These are phyloP conservation scores for Vanessa tameamea DNA, from an alignment of 1,140 invertebrate genomes.

Conservation along the genomic window DNA sequence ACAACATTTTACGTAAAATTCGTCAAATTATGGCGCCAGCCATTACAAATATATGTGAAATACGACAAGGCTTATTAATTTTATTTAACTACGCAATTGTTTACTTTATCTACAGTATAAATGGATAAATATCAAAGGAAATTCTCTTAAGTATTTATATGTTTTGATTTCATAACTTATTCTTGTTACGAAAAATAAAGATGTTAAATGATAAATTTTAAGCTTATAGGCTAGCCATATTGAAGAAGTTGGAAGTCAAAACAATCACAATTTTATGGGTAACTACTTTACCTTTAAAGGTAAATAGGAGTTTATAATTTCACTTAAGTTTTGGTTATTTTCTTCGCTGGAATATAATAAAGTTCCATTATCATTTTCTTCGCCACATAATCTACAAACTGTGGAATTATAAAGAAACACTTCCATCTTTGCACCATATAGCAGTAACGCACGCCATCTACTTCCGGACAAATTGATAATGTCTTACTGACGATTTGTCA, in stretches of 20 bases:
- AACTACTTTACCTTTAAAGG: constrained; percentile 84
- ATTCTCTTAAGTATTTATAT: constrained; percentile 1
- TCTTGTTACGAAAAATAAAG: constrained; percentile 45
- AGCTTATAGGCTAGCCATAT: constrained; percentile 59
- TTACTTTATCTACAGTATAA: not conserved
- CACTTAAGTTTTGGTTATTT: constrained; percentile 83
- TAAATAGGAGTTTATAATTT: constrained; percentile 86
- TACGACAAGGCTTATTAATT: constrained; percentile 2
- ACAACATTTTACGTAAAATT: not conserved
- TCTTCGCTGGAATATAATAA: constrained; percentile 82
- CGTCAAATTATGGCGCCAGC: constrained; percentile 52
- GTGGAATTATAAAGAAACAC: constrained; percentile 83
- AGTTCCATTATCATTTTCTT: constrained; percentile 85
- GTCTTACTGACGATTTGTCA: not conserved
- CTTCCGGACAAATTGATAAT: constrained; percentile 43
- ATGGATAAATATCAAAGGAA: not conserved
- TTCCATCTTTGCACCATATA: constrained; percentile 60
- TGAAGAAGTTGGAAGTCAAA: constrained; percentile 82
- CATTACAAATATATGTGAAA: constrained; percentile 23
- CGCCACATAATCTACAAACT: constrained; percentile 87
- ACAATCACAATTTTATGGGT: constrained; percentile 78
- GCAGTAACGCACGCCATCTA: constrained; percentile 59
- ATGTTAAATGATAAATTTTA: constrained; percentile 56
- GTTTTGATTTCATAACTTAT: constrained; percentile 3
- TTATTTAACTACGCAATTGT: not conserved